phyloP scores from a whole-genome alignment of 1,140 invertebrate species.

The Anadara kagoshimensis region DNA sequence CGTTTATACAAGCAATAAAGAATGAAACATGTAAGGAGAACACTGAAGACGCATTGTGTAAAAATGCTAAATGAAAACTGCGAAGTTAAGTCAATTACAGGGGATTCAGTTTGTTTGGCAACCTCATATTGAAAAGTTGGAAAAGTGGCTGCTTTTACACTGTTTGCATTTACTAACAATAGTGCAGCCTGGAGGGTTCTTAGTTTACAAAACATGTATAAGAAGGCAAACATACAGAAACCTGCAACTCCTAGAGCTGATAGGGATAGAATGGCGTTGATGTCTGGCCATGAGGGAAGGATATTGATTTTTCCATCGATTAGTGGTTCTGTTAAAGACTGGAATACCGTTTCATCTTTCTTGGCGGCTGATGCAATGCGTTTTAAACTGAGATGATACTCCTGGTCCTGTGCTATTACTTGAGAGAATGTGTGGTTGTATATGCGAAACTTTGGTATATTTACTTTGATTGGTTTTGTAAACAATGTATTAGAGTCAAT shows the following conservation, averaged over 20 bases:
- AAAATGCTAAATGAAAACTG: neutral
- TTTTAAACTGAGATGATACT: constrained; percentile 24
- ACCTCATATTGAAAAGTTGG: neutral
- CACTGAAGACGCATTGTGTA: neutral
- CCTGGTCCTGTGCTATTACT: constrained; percentile 12
- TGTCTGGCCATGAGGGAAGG: constrained; percentile 9
- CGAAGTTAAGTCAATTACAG: neutral
- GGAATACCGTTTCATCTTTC: constrained; percentile 25
- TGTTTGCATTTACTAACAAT: neutral
- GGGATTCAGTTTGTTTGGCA: neutral
- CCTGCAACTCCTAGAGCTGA: constrained; percentile 1
- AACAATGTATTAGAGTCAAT: no score
- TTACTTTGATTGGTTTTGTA: constrained; percentile 2
- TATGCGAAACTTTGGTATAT: constrained; percentile 14
- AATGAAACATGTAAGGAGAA: neutral
- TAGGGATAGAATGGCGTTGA: constrained; percentile 7
- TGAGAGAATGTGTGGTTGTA: constrained; percentile 28
- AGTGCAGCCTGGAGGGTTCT: constrained; percentile 5
- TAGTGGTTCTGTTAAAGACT: constrained; percentile 28
- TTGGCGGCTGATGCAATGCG: constrained; percentile 17
- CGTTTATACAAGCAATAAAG: neutral
- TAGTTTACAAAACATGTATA: constrained; percentile 14
- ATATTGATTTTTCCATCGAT: constrained; percentile 17
- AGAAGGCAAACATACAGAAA: neutral
- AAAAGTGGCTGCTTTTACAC: neutral